Evolutionary conservation across 2,113 vertebrate species (phyloP).

Genomic region (Crotalus tigris): DNA sequence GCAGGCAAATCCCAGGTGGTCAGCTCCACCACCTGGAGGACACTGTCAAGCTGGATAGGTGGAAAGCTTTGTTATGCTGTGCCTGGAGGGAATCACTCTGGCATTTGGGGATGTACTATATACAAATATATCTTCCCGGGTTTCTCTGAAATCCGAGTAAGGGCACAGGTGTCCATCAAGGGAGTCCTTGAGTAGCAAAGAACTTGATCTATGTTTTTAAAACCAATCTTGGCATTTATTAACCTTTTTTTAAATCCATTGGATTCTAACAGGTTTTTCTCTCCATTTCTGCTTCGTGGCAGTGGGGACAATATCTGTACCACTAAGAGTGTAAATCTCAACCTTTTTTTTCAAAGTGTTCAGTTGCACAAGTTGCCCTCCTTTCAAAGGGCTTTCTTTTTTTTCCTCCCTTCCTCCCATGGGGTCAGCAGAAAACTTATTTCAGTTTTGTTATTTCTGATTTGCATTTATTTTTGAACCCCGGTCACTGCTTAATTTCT

Average conservation of each 20-base stretch:
- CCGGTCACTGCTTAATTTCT: not conserved
- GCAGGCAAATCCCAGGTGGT: not conserved
- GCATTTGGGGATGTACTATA: not conserved
- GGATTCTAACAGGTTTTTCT: not conserved
- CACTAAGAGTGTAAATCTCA: not conserved
- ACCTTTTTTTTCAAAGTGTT: not conserved
- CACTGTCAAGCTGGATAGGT: too few relatives aligned
- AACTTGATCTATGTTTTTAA: not conserved
- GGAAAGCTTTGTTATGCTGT: not conserved
- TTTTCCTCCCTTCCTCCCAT: not conserved
- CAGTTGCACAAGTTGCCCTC: not conserved
- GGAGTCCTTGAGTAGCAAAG: not conserved
- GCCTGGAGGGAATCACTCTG: too few relatives aligned
- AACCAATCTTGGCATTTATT: not conserved
- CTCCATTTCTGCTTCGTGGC: too few relatives aligned
- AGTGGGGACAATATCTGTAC: not conserved
- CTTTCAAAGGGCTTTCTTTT: not conserved
- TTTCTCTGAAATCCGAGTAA: not conserved
- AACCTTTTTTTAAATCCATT: not conserved
- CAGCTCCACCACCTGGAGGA: not conserved
- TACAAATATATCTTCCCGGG: not conserved
- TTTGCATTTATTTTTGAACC: not conserved
- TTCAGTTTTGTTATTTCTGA: not conserved
- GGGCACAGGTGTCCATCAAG: not conserved
- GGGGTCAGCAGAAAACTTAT: not conserved